Conservation (phyloP, 2,888 invertebrate genomes). For the Disparrhopalites patrizii region DNA sequence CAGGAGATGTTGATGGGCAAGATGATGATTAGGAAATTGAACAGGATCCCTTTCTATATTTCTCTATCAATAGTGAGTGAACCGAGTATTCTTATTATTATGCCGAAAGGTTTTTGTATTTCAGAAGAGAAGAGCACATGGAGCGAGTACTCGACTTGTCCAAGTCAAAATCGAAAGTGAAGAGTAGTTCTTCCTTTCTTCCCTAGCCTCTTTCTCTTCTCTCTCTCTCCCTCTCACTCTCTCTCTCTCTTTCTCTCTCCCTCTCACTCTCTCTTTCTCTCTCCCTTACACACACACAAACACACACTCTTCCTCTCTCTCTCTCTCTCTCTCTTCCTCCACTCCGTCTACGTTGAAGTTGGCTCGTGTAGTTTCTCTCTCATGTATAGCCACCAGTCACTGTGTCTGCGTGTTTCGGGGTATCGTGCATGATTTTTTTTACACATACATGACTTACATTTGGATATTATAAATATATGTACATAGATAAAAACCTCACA, state of each 20-base stretch:
- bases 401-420: not conserved
- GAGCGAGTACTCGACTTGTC: conserved; percentile 20
- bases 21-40: too few relatives aligned
- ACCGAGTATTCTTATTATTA: too few relatives aligned
- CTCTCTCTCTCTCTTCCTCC: not conserved
- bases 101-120: too few relatives aligned
- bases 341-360: not conserved
- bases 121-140: conserved; percentile 3
- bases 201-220: conserved; percentile 1
- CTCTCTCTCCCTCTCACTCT: not conserved
- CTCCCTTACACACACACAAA: not conserved
- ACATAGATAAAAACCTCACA: too few relatives aligned
- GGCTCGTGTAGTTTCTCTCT: not conserved
- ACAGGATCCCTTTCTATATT: not conserved
- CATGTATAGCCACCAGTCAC: not conserved
- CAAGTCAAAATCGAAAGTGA: conserved; percentile 32
- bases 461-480: too few relatives aligned
- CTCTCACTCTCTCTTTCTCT: not conserved
- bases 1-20: too few relatives aligned
- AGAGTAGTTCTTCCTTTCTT: conserved; percentile 15
- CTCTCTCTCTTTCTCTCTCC: not conserved
- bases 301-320: not conserved
- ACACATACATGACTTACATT: too few relatives aligned
- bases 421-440: not conserved
- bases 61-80: too few relatives aligned